These are phyloP conservation scores for Pammene aurita DNA, from an alignment of 2,888 invertebrate genomes.

Conservation along the genomic window DNA sequence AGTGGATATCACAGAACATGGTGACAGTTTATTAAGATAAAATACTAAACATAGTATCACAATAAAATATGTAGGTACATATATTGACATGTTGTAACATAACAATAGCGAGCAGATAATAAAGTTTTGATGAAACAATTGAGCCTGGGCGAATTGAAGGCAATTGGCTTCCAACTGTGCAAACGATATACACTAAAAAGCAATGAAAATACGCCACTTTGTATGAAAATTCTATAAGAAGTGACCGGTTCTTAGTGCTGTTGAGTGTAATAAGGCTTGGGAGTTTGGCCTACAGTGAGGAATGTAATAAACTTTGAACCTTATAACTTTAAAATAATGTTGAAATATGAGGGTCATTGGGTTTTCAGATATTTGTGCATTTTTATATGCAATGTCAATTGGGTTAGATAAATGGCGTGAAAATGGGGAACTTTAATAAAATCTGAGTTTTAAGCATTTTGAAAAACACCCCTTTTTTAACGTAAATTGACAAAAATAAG, in stretches of 20 bases:
- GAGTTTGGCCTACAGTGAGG: neutral
- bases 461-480: no score
- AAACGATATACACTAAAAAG: neutral
- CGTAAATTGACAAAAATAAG: no score
- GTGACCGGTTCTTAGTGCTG: neutral
- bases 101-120: neutral
- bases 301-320: no score
- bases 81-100: slow-evolving; percentile 3
- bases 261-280: neutral
- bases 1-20: no score
- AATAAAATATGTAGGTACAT: neutral
- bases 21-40: no score
- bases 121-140: slow-evolving; percentile 11
- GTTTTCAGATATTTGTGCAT: neutral
- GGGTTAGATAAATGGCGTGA: neutral
- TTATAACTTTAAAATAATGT: no score
- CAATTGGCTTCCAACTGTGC: slow-evolving; percentile 33
- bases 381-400: neutral
- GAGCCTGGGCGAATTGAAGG: slow-evolving; percentile 11
- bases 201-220: neutral
- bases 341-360: no score
- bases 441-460: no score
- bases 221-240: neutral
- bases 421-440: neutral
- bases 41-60: no score